Evolutionary conservation across 2,113 vertebrate genomes (phyloP), one percentile per base, ranked within the genome.

Genomic region (Labrus mixtus): DNA sequence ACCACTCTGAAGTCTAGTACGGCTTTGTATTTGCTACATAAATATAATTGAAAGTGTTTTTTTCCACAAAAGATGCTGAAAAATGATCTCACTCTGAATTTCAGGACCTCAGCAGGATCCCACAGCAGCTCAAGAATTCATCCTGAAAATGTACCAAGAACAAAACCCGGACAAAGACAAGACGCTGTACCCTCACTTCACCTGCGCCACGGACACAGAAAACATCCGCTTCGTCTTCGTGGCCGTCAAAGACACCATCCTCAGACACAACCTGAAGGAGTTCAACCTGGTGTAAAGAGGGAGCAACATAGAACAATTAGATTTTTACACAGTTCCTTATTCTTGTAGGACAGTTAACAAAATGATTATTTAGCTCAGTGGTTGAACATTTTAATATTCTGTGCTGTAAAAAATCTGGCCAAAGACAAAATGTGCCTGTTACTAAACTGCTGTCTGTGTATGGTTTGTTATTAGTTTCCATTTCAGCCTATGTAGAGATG

Each of bases 231-330:
- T 97, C 1, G 93, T 97, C 78, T 98, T 98, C 0, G 92, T 93
- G 72, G 95, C 95, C 0, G 96, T 97, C 74, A 97, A 96, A 87
- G 96, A 98, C 92, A 97, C 94, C 1, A 97, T 98, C 86, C 94
- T 98, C 39, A 94, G 95, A n/a, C 87, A 95, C 78, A 97, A 97
- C 81, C 94, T 96, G 54, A 92, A 83, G 78, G 95, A 97, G 36
- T 96, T 97, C 92, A 96, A 95, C 72, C 87, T 97, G 23, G 93
- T 97, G 59, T 97, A 88, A 86, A 55, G 73, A 62, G 11, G 19
- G 11, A 33, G 48, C 16, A 13, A 69, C n/a, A 63, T 8, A 73
- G 37, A 48, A 59, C 23, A 36, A 17, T 22, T 25, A 13, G 36
- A 50, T 29, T 51, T 59, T 8, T 20, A 19, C 16, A 3, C 29